A percentile compares a stretch with the other conserved stretches of the same genome.
phyloP scores from a whole-genome alignment of 1,140 invertebrate species.

The Eumeta japonica region DNA sequence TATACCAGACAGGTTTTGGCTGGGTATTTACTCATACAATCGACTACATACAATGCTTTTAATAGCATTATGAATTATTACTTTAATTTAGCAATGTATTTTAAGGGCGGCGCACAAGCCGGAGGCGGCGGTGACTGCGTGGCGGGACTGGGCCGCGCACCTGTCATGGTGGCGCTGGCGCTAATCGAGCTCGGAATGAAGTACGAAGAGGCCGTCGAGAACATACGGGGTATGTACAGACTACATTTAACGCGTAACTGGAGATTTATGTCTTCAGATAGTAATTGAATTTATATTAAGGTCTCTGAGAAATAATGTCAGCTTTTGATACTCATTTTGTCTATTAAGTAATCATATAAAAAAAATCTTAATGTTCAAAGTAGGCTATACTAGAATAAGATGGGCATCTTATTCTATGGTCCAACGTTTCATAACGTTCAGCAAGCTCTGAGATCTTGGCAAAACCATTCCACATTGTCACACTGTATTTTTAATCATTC shows the following conservation, averaged over 20 bases:
- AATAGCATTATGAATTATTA: background rate
- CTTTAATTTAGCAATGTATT: too few relatives aligned
- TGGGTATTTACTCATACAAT: too few relatives aligned
- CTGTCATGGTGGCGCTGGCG: conserved; percentile 92
- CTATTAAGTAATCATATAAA: too few relatives aligned
- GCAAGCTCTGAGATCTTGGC: too few relatives aligned
- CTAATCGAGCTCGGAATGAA: conserved; percentile 95
- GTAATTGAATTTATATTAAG: background rate
- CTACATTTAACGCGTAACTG: too few relatives aligned
- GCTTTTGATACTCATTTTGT: too few relatives aligned
- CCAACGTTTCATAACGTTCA: too few relatives aligned
- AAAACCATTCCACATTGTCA: too few relatives aligned
- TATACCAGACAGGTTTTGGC: too few relatives aligned
- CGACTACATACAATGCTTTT: background rate
- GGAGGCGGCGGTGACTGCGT: conserved; percentile 93
- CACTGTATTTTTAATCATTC: too few relatives aligned
- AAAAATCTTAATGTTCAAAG: background rate
- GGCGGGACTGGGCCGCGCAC: conserved; percentile 90
- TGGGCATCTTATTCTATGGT: background rate
- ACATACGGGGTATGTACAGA: conserved; percentile 87
- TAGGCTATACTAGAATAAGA: background rate
- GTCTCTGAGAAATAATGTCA: background rate
- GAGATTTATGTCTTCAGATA: too few relatives aligned
- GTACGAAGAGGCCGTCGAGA: conserved; percentile 95
- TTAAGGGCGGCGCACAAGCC: conserved; percentile 76